phyloP scores from a whole-genome alignment of 2,113 vertebrate genomes.

The Lophochroa leadbeateri region DNA sequence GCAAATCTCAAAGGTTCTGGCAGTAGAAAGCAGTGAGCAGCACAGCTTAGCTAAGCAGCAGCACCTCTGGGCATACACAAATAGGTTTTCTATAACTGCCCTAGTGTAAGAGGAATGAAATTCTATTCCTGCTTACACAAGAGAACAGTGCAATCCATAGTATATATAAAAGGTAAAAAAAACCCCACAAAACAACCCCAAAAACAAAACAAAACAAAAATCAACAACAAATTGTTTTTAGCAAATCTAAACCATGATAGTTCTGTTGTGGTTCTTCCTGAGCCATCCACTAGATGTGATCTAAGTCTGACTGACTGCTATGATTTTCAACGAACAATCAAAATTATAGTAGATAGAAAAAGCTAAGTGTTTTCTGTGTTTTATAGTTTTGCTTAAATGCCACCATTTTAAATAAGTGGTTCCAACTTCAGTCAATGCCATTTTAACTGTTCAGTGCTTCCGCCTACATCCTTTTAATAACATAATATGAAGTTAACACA shows the following conservation, averaged over 20 bases:
- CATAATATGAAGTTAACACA: background rate
- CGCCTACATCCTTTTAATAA: conserved; percentile 20
- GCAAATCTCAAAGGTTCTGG: background rate
- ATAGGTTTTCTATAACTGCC: background rate
- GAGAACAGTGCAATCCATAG: background rate
- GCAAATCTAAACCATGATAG: background rate
- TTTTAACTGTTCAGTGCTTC: conserved; percentile 13
- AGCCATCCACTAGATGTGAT: background rate
- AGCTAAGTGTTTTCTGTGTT: background rate
- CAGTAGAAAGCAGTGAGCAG: background rate
- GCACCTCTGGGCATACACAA: background rate
- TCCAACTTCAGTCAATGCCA: background rate
- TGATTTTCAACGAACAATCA: background rate
- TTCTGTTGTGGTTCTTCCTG: background rate
- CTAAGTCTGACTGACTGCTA: background rate
- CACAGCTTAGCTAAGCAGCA: background rate
- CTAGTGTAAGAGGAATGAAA: background rate
- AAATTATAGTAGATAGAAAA: background rate
- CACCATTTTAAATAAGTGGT: conserved; percentile 8
- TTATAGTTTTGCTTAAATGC: background rate
- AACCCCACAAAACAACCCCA: background rate
- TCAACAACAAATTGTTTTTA: background rate
- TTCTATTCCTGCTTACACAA: background rate
- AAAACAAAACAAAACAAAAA: background rate
- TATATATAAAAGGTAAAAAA: background rate